Percentiles rank a stretch among this genome's conserved stretches.
phyloP scores from a whole-genome alignment of 1,140 invertebrate species.

The Muscidifurax raptorellus region DNA sequence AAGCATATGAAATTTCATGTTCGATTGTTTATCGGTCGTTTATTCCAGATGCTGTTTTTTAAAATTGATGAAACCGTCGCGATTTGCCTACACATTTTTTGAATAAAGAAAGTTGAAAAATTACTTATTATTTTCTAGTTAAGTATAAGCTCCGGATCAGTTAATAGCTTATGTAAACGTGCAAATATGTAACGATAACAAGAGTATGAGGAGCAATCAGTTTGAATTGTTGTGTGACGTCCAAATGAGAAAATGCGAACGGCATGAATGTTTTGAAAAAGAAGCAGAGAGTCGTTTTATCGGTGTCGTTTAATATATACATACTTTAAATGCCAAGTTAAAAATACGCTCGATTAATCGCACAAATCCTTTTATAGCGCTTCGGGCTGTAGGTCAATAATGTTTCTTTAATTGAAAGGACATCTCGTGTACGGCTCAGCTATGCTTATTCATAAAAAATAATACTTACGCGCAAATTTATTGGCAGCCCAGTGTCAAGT shows the following conservation, averaged over 20 bases:
- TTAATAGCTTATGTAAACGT: no score
- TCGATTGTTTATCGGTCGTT: no score
- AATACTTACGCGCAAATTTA: background rate
- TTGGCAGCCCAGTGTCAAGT: background rate
- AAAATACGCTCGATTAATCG: slow-evolving; percentile 24
- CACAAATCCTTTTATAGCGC: background rate
- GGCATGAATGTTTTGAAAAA: background rate
- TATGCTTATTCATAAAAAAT: background rate
- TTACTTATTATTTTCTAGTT: no score
- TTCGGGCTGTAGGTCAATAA: slow-evolving; percentile 25
- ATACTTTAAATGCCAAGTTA: background rate
- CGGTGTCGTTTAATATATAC: background rate
- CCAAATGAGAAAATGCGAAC: background rate
- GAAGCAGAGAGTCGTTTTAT: background rate
- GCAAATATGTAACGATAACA: no score
- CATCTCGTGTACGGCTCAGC: background rate
- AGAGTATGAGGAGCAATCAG: no score
- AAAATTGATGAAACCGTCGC: no score
- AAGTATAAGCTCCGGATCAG: no score
- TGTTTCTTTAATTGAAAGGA: slow-evolving; percentile 8
- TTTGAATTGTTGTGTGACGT: no score
- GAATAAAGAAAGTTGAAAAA: no score
- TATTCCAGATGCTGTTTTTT: no score
- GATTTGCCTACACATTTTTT: no score
- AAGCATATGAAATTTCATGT: no score